Conservation (phyloP, 2,888 invertebrate species). For the Cephonodes hylas region DNA sequence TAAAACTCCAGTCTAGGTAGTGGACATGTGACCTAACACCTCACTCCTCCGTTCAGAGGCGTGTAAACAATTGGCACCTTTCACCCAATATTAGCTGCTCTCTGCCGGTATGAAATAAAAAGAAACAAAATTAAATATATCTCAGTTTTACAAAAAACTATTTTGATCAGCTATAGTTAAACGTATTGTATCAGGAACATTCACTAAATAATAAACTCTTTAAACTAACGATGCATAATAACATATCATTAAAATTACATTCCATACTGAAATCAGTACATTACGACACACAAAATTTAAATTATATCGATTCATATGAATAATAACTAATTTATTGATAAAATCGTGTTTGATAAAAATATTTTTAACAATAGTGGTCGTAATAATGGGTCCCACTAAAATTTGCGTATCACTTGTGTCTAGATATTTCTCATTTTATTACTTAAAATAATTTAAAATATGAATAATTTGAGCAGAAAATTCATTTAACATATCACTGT, state of each 20-base stretch:
- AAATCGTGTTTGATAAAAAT: too few species aligned
- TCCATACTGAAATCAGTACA: not conserved
- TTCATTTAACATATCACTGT: too few species aligned
- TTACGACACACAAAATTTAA: not conserved
- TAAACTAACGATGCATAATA: constrained; percentile 43
- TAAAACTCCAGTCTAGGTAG: not conserved
- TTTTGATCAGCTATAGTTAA: constrained; percentile 57
- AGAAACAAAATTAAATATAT: constrained; percentile 31
- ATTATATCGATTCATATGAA: too few species aligned
- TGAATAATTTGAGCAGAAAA: too few species aligned
- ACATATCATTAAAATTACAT: not conserved
- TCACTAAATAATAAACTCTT: constrained; percentile 38
- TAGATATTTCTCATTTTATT: too few species aligned
- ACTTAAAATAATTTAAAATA: too few species aligned
- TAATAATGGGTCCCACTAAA: too few species aligned
- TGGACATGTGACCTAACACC: not conserved
- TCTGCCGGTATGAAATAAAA: constrained; percentile 15
- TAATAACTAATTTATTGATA: too few species aligned
- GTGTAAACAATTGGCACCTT: constrained; percentile 1
- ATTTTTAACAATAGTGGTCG: too few species aligned
- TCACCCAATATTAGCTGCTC: constrained; percentile 32
- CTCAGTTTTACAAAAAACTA: constrained; percentile 20
- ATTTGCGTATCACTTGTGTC: too few species aligned
- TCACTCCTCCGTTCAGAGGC: not conserved
- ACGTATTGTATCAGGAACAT: constrained; percentile 57